These are phyloP conservation scores for Dasysyrphus albostriatus DNA, from an alignment of 2,888 invertebrate genomes.

Conservation along the genomic window DNA sequence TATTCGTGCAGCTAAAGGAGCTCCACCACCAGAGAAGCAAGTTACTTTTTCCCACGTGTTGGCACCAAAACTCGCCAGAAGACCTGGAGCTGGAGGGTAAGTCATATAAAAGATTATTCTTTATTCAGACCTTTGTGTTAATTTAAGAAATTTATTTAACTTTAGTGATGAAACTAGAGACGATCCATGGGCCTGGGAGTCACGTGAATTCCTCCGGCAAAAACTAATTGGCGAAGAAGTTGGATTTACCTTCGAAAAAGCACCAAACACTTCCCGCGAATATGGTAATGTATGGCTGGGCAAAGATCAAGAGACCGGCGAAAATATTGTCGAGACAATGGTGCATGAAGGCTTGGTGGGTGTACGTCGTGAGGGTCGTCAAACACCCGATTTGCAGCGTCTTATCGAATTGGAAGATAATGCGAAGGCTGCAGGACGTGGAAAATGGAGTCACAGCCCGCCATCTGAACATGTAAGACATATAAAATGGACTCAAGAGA, in stretches of 20 bases:
- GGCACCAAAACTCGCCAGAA: constrained; percentile 95
- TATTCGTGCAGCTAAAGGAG: constrained; percentile 92
- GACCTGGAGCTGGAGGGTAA: constrained; percentile 86
- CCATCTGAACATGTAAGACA: constrained; percentile 90
- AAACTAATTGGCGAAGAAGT: constrained; percentile 96
- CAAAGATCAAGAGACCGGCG: constrained; percentile 90
- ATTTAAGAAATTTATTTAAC: neutral
- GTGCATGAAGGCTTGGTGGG: constrained; percentile 95
- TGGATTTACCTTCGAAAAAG: constrained; percentile 92
- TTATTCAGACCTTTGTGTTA: neutral
- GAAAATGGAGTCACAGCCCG: constrained; percentile 88
- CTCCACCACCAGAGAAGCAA: constrained; percentile 96
- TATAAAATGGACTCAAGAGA: constrained; percentile 95
- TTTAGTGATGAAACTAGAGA: constrained; percentile 90
- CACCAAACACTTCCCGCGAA: constrained; percentile 92
- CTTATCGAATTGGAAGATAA: constrained; percentile 94
- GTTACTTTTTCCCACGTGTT: constrained; percentile 95
- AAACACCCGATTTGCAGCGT: constrained; percentile 88
- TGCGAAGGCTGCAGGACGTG: constrained; percentile 94
- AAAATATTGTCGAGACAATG: constrained; percentile 94
- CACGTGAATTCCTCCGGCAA: constrained; percentile 96
- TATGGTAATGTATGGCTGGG: constrained; percentile 95
- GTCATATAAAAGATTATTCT: neutral
- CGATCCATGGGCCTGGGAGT: constrained; percentile 99
- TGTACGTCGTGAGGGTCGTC: constrained; percentile 89